Percentiles rank a stretch among this genome's conserved stretches.
Evolutionary conservation across 2,888 invertebrate species (phyloP).

Genomic region (Coenonympha glycerion): DNA sequence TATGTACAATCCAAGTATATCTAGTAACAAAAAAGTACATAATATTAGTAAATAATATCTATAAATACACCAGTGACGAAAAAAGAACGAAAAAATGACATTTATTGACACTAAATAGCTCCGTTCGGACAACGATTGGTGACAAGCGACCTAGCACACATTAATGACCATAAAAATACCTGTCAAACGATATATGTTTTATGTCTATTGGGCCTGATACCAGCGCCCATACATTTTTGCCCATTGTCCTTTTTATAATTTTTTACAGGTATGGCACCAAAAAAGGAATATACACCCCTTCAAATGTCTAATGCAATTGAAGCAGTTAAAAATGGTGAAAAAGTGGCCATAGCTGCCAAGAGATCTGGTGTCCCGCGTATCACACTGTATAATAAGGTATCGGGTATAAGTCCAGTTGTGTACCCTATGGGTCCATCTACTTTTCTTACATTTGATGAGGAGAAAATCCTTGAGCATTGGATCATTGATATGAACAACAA

Average conservation of each 20-base stretch:
- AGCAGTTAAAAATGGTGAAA: slow-evolving; percentile 22
- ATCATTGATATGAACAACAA: not conserved
- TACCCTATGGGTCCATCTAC: slow-evolving; percentile 22
- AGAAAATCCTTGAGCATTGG: not conserved
- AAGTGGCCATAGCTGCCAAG: slow-evolving; percentile 22
- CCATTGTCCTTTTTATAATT: slow-evolving; percentile 15
- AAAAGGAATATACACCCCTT: slow-evolving; percentile 20
- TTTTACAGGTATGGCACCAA: slow-evolving; percentile 22
- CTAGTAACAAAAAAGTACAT: no score
- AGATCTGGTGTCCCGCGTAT: slow-evolving; percentile 22
- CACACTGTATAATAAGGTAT: slow-evolving; percentile 21
- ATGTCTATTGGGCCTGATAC: no score
- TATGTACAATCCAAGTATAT: no score
- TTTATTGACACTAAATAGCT: no score
- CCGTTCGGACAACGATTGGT: no score
- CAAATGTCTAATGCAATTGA: slow-evolving; percentile 22
- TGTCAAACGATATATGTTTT: no score
- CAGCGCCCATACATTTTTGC: slow-evolving; percentile 18
- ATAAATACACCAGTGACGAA: no score
- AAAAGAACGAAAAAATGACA: no score
- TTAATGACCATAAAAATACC: no score
- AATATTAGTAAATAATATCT: no score
- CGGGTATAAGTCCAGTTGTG: slow-evolving; percentile 22
- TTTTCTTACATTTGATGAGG: not conserved
- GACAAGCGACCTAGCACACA: no score